Percentiles rank a stretch among this genome's conserved stretches.
Evolutionary conservation across 2,797 vertebrate species (phyloP).

Genomic region (Myiotriccus ornatus): DNA sequence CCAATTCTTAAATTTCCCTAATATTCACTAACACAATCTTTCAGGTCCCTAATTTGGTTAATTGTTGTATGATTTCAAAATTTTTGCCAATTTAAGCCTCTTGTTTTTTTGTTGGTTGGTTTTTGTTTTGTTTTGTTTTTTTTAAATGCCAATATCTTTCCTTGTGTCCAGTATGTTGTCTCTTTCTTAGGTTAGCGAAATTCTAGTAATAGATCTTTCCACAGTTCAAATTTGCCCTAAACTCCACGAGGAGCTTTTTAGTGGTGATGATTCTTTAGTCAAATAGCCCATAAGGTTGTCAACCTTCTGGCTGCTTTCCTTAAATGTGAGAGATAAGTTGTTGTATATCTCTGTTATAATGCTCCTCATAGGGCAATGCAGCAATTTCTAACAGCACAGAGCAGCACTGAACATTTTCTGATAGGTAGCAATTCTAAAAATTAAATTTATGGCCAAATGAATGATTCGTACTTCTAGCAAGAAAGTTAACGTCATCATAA

Average conservation of each 20-base stretch:
- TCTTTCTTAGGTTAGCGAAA: not conserved
- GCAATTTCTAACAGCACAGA: not conserved
- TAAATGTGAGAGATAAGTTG: not conserved
- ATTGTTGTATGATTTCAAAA: not conserved
- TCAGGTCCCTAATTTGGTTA: not conserved
- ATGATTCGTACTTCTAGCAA: not conserved
- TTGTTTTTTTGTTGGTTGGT: too few species aligned
- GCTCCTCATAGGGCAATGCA: not conserved
- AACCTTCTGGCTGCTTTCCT: not conserved
- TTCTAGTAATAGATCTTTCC: not conserved
- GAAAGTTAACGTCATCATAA: not conserved
- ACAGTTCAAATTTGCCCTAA: not conserved
- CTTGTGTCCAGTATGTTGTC: not conserved
- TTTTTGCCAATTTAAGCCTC: not conserved
- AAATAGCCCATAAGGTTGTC: not conserved
- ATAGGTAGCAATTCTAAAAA: not conserved
- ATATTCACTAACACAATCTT: not conserved
- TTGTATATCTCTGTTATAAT: not conserved
- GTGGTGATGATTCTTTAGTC: not conserved
- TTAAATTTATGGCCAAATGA: not conserved
- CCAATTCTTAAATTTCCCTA: not conserved
- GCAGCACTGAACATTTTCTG: not conserved
- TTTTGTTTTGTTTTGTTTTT: not conserved
- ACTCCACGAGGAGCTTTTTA: not conserved
- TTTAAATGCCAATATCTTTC: not conserved